Evolutionary conservation across 2,113 vertebrate species (phyloP).

Genomic region (Sphaerodactylus townsendi): DNA sequence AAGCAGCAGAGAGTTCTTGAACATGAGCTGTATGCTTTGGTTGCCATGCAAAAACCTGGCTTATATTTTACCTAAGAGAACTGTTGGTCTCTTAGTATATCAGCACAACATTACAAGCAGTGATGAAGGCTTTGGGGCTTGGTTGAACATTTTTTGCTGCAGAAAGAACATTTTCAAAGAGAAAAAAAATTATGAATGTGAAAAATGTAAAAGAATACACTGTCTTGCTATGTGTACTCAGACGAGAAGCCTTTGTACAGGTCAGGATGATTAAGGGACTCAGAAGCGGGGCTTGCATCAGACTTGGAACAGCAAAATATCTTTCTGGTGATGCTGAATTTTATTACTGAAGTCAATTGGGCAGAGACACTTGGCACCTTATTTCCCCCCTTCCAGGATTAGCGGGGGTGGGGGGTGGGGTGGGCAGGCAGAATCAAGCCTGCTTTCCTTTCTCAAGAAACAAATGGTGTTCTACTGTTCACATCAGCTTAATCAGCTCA

Average conservation of each 20-base stretch:
- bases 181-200: background rate
- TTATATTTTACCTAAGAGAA: background rate
- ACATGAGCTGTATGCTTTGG: background rate
- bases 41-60: background rate
- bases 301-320: background rate
- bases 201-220: background rate
- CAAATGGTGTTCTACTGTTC: constrained; percentile 11
- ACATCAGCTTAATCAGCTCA: background rate
- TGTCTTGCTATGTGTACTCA: background rate
- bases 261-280: background rate
- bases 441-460: background rate
- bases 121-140: background rate
- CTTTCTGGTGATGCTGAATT: background rate
- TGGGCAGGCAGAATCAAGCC: no score
- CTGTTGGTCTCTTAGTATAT: background rate
- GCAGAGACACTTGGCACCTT: background rate
- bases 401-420: background rate
- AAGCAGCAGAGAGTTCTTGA: background rate
- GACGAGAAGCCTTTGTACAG: background rate
- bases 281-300: background rate
- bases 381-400: background rate
- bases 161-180: background rate
- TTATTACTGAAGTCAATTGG: background rate
- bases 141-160: background rate
- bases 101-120: background rate